Percentiles rank a stretch among this genome's conserved stretches.
These are phyloP conservation scores for Coecobrya sp. DNA, from an alignment of 2,888 invertebrate species.

Conservation along the genomic window DNA sequence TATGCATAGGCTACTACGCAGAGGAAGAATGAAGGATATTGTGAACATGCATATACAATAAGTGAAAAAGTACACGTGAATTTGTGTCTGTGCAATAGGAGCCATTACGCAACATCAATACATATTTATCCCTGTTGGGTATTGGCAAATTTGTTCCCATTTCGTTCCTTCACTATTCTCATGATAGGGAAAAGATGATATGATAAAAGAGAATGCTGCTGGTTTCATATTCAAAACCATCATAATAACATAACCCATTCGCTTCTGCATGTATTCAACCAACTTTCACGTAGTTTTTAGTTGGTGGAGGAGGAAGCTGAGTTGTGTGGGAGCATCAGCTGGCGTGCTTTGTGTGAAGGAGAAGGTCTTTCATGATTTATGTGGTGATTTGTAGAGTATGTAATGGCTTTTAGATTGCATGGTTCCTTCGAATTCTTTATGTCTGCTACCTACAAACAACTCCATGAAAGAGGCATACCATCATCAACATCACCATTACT, in stretches of 20 bases:
- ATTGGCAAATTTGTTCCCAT: constrained; percentile 77
- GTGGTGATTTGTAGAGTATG: constrained; percentile 79
- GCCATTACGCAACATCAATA: constrained; percentile 45
- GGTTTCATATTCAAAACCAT: constrained; percentile 46
- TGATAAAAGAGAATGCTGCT: constrained; percentile 32
- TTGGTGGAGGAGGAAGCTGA: not conserved
- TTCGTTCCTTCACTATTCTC: constrained; percentile 20
- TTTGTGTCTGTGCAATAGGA: not conserved
- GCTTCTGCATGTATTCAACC: not conserved
- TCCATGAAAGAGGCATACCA: constrained; percentile 19
- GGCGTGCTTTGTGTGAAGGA: constrained; percentile 53
- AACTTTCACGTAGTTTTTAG: constrained; percentile 28
- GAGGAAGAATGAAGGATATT: not conserved
- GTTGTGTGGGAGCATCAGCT: constrained; percentile 59
- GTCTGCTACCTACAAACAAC: constrained; percentile 54
- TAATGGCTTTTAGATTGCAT: constrained; percentile 81
- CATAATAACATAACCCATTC: not conserved
- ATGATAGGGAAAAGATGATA: constrained; percentile 38
- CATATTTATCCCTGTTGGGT: constrained; percentile 10
- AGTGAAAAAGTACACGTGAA: constrained; percentile 10
- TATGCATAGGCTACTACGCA: constrained; percentile 30
- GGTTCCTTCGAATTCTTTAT: constrained; percentile 59
- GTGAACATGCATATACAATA: not conserved
- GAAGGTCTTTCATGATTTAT: constrained; percentile 74
- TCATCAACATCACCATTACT: constrained; percentile 31